Evolutionary conservation across 2,113 vertebrate species (phyloP), one percentile per base, ranked within the genome.

Genomic region (Siniperca knerii): DNA sequence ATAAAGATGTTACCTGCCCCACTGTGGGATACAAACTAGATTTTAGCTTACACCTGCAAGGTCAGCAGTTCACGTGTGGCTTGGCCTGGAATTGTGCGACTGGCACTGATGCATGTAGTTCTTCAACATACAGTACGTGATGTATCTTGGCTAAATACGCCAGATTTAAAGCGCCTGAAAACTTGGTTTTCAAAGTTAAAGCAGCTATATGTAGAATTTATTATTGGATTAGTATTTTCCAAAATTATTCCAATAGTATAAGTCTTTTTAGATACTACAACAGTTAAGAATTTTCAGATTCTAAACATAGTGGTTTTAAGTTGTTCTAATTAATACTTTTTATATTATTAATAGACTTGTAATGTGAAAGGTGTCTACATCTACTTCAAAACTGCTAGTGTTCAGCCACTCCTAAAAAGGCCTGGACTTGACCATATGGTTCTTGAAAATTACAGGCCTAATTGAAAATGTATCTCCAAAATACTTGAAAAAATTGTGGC

Each of bases 21-120:
- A 20, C 77, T 5, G 40, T 75, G 46, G 48, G 64, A 79, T 23
- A 25, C 61, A 33, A 15, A 10, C 52, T 2, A 23, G 81, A 64
- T 42, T 87, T 68, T 86, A 86, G 89, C 84, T 81, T 4, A 44
- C 67, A 82, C 76, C 68, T 76, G 87, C 48, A n/a, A 91, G 92
- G 88, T 93, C 91, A 91, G 62, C 52, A 90, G 92, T 91, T 91
- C 84, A 74, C 12, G 0, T 64, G 79, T 12, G 85, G 81, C 33
- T 67, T 55, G 77, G 65, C 50, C 48, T 46, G 46, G 20, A 25
- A 42, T 3, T 35, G 69, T 77, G 72, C 0, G 54, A 80, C 65
- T 67, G 73, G 68, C 77, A 50, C 57, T 4, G 72, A 6, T 33
- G 37, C 23, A 40, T 8, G 16, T 11, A 29, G 23, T 6, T 57